Evolutionary conservation across 2,888 invertebrate species (phyloP).

Genomic region (Lithodes maja): DNA sequence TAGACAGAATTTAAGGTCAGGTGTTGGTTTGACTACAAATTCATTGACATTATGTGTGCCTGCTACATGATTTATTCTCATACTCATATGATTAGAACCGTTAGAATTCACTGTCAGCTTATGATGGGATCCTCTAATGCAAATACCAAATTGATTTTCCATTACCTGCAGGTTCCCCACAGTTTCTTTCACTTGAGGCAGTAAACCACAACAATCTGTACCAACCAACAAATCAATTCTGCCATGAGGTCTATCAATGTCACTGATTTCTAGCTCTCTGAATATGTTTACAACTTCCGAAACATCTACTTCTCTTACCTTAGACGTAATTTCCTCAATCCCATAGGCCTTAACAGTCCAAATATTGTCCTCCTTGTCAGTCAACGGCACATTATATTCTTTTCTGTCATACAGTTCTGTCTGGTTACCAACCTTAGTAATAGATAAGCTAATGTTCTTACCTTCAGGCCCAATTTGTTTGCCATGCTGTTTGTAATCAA

Average conservation of each 20-base stretch:
- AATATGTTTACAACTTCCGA: neutral
- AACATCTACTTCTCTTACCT: neutral
- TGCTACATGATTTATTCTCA: neutral
- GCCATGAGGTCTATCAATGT: neutral
- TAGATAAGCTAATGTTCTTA: too few species aligned
- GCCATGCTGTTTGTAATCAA: too few species aligned
- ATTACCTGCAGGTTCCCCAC: neutral
- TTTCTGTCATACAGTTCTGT: too few species aligned
- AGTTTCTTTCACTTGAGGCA: neutral
- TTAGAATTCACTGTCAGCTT: neutral
- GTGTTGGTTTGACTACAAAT: neutral
- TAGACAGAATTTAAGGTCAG: neutral
- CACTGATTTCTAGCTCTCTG: neutral
- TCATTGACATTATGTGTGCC: neutral
- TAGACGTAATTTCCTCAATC: conserved; percentile 18
- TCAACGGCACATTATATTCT: too few species aligned
- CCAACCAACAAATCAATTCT: conserved; percentile 23
- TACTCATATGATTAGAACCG: neutral
- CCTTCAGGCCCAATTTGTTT: too few species aligned
- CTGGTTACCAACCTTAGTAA: too few species aligned
- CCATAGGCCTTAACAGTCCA: conserved; percentile 1
- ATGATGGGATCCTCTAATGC: conserved; percentile 16
- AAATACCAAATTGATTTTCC: conserved; percentile 3
- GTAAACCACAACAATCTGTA: neutral
- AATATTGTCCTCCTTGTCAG: neutral